Evolutionary conservation across 2,797 vertebrate genomes (phyloP).

Genomic region (Poeciliopsis gracilis): DNA sequence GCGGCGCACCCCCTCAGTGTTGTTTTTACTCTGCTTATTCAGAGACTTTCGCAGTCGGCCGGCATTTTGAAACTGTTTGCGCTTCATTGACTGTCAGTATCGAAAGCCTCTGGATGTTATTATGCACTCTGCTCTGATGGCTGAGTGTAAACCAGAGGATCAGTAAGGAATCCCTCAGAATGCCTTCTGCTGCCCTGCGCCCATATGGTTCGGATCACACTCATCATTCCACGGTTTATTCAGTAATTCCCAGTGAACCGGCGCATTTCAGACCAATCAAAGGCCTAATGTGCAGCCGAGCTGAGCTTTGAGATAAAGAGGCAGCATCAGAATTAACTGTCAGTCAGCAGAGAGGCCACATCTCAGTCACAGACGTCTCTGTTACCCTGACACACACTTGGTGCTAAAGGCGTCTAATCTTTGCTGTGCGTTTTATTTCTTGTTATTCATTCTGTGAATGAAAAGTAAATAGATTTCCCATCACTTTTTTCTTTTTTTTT

Average conservation of each 20-base stretch:
- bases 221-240: conserved; percentile 59
- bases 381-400: conserved; percentile 2
- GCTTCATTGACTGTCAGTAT: conserved; percentile 46
- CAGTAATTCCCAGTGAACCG: conserved; percentile 52
- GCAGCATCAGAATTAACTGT: conserved; percentile 26
- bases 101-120: conserved; percentile 58
- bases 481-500: conserved; percentile 1
- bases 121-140: conserved; percentile 56
- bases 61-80: conserved; percentile 40
- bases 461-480: conserved; percentile 45
- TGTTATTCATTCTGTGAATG: conserved; percentile 85
- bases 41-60: conserved; percentile 40
- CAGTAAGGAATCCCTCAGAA: conserved; percentile 55
- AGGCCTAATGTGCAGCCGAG: conserved; percentile 55
- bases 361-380: conserved; percentile 7
- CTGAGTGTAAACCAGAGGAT: conserved; percentile 57
- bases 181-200: conserved; percentile 41
- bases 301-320: conserved; percentile 47
- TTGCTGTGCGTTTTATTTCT: conserved; percentile 53
- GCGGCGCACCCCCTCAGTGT: conserved; percentile 28
- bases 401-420: conserved; percentile 19
- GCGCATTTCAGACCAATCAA: conserved; percentile 63
- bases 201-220: conserved; percentile 76
- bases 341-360: conserved; percentile 22
- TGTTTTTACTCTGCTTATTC: conserved; percentile 42